Base-by-base conservation (phyloP, 2,797 vertebrate genomes). In the Arrhamphus sclerolepis region DNA sequence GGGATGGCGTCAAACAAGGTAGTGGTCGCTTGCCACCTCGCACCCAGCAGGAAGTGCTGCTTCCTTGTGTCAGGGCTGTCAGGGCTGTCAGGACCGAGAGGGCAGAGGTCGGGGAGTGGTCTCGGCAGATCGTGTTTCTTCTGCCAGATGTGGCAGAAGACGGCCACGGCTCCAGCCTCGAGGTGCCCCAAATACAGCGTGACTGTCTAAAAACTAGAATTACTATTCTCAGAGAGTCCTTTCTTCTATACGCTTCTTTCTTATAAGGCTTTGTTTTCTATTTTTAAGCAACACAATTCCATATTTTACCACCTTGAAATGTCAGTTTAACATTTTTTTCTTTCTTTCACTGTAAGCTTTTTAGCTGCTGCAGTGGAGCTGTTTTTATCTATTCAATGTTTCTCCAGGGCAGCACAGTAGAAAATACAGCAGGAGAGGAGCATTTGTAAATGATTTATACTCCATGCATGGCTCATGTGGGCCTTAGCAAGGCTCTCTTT, bases 41-140 rank as follows among this genome's bases (percentile, higher is more conserved):
- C 14, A 61, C 75, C 70, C 75, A 54, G 77, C 83, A 89, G 90
- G 90, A 92, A 89, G 77, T 65, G 74, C 44, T 72, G 72, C 72
- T 87, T 89, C 80, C 84, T 78, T 61, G 62, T 77, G 62, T 47
- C 28, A 53, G 64, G 67, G 65, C 78, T 54, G 57, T 42, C 78
- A 50, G 85, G 83, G 58, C 87, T 77, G 62, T 47, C 28, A 55
- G 64, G 67, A 63, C 78, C 52, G 57, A 40, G 80, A 52, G 85
- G 83, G 58, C 87, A 87, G 67, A 84, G 87, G 83, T 83, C 65
- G 49, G 39, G 43, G 47, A 61, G 58, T 14, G 20, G 79, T 87
- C 81, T 54, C 63, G 18, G 71, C 53, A 46, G 81, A 81, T 90
- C 55, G 42, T 40, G 78, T 91, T 88, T 75, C 86, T 43, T 22